Conservation (phyloP, 1,140 invertebrate species). For the Brachionus calyciflorus region DNA sequence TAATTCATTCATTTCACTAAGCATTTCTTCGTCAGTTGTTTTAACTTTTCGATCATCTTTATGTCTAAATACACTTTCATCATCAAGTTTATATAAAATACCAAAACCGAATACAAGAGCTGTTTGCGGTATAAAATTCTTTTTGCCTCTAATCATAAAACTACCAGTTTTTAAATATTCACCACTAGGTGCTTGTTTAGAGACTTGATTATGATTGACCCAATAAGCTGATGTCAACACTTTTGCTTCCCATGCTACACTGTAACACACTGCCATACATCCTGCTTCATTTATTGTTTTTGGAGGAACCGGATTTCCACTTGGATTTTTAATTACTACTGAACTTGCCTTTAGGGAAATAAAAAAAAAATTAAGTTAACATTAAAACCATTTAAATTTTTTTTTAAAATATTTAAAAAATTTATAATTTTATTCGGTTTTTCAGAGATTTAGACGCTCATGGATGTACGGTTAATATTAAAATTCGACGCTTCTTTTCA, state of each 20-base stretch:
- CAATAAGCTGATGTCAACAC: slow-evolving; percentile 91
- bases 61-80: slow-evolving; percentile 23
- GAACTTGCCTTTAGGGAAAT: slow-evolving; percentile 26
- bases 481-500: too few species aligned
- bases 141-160: slow-evolving; percentile 95
- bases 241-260: slow-evolving; percentile 94
- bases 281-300: slow-evolving; percentile 94
- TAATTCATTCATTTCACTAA: slow-evolving; percentile 38
- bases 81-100: slow-evolving; percentile 73
- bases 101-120: slow-evolving; percentile 89
- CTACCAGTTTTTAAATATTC: slow-evolving; percentile 91
- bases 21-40: slow-evolving; percentile 41
- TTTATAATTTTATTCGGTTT: too few species aligned
- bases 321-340: slow-evolving; percentile 84
- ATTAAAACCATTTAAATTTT: too few species aligned
- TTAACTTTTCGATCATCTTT: slow-evolving; percentile 47
- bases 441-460: too few species aligned
- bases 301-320: slow-evolving; percentile 72
- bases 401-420: neutral
- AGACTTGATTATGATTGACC: slow-evolving; percentile 92
- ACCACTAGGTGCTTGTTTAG: slow-evolving; percentile 92
- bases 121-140: slow-evolving; percentile 88
- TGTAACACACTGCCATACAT: slow-evolving; percentile 91
- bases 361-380: too few species aligned
- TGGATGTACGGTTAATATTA: too few species aligned